Percentiles rank a stretch among this genome's conserved stretches.
These are phyloP conservation scores for Orcinus orca DNA, from an alignment of 2,113 vertebrate genomes.

Conservation along the genomic window DNA sequence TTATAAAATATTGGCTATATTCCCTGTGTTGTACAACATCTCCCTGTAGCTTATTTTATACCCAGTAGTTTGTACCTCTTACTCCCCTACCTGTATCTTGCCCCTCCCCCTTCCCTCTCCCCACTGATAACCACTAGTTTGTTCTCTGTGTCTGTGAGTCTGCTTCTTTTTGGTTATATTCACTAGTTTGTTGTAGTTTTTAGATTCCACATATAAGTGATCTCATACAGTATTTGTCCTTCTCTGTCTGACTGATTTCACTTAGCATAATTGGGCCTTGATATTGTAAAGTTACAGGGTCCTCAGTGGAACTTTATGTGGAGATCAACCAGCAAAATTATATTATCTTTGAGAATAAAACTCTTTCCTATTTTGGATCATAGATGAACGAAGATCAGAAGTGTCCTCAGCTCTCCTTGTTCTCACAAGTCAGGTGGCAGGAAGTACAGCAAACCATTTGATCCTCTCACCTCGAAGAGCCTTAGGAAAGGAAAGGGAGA, in stretches of 20 bases:
- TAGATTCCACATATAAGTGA: background rate
- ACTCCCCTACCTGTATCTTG: background rate
- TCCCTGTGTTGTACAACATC: background rate
- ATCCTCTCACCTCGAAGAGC: background rate
- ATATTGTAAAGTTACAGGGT: background rate
- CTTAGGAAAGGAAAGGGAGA: background rate
- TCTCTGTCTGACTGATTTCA: background rate
- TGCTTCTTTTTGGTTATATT: background rate
- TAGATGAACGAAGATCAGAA: background rate
- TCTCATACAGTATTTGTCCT: background rate
- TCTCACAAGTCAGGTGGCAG: background rate
- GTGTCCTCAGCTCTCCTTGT: background rate
- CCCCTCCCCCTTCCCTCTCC: background rate
- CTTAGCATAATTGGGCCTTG: background rate
- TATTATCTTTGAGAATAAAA: background rate
- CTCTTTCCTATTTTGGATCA: background rate
- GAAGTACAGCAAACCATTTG: background rate
- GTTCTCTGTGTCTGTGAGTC: background rate
- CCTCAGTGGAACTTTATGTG: background rate
- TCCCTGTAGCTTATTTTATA: background rate
- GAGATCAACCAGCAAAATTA: background rate
- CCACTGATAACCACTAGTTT: background rate
- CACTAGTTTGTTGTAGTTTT: background rate
- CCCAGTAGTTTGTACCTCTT: accelerated
- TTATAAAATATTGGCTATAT: too few relatives aligned